These are phyloP conservation scores for Corythornis madagascariensis DNA, from an alignment of 2,113 vertebrate genomes.

Conservation along the genomic window DNA sequence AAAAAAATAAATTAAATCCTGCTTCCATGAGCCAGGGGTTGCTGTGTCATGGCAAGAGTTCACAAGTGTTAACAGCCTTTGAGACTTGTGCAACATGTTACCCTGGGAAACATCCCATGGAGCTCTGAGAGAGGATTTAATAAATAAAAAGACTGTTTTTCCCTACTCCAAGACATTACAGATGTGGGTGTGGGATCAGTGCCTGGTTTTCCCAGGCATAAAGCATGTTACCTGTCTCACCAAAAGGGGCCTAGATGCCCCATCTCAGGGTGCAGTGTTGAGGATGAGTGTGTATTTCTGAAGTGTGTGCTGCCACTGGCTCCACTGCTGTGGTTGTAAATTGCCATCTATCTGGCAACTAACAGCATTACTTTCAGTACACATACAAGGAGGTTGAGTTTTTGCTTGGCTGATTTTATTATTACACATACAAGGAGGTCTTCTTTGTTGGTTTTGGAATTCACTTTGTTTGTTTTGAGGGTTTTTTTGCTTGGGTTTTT, in stretches of 20 bases:
- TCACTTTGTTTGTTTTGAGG: background rate
- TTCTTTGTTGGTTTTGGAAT: too few relatives aligned
- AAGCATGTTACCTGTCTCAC: background rate
- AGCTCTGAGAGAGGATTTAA: background rate
- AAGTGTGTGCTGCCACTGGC: background rate
- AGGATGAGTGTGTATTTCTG: rapidly evolving
- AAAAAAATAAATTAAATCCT: background rate
- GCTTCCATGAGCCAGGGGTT: background rate
- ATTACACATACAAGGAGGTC: too few relatives aligned
- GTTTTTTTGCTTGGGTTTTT: too few relatives aligned
- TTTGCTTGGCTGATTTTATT: too few relatives aligned
- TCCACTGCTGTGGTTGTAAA: background rate
- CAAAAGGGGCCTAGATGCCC: background rate
- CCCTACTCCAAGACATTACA: background rate
- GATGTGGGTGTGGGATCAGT: background rate
- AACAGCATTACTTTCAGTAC: background rate
- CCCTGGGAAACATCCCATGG: background rate
- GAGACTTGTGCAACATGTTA: background rate
- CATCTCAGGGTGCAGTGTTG: background rate
- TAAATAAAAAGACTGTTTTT: background rate
- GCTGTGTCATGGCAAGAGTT: background rate
- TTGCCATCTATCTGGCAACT: background rate
- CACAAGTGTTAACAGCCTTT: background rate
- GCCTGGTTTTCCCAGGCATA: background rate
- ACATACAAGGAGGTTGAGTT: background rate